Evolutionary conservation across 2,888 invertebrate species (phyloP).

Genomic region (Eristalinus aeneus): DNA sequence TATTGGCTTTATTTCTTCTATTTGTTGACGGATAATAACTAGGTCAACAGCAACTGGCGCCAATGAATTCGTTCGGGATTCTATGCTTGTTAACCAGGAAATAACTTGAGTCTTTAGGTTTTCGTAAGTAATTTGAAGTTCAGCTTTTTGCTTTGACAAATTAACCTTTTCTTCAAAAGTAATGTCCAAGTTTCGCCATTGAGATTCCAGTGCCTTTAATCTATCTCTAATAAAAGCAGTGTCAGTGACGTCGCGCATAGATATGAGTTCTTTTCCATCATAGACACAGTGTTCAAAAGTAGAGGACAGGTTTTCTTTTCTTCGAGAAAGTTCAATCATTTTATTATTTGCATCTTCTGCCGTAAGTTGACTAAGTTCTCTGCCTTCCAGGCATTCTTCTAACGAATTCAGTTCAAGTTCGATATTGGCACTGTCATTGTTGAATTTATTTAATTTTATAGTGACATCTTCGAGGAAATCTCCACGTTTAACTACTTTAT

Average conservation of each 20-base stretch:
- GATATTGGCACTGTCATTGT: conserved; percentile 84
- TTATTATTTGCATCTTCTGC: conserved; percentile 85
- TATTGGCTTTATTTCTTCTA: conserved; percentile 91
- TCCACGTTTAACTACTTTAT: conserved; percentile 89
- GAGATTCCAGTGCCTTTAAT: conserved; percentile 92
- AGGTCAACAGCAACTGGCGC: conserved; percentile 94
- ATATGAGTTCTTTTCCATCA: conserved; percentile 90
- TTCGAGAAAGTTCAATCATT: conserved; percentile 81
- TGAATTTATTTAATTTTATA: conserved; percentile 85
- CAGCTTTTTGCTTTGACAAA: conserved; percentile 90
- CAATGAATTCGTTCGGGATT: conserved; percentile 87
- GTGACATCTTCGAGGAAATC: conserved; percentile 92
- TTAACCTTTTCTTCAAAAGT: conserved; percentile 92
- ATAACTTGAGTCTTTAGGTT: conserved; percentile 88
- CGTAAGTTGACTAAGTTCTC: conserved; percentile 86
- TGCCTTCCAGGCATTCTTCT: conserved; percentile 87
- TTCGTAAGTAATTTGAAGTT: conserved; percentile 93
- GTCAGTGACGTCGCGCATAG: conserved; percentile 94
- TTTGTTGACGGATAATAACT: conserved; percentile 91
- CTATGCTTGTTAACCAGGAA: conserved; percentile 92
- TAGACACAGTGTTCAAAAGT: conserved; percentile 89
- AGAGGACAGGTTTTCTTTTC: conserved; percentile 84
- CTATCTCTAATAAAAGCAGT: conserved; percentile 91
- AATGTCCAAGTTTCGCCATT: conserved; percentile 93
- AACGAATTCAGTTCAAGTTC: conserved; percentile 88